Conservation (phyloP, 2,888 invertebrate genomes). For the Pheosia tremula region DNA sequence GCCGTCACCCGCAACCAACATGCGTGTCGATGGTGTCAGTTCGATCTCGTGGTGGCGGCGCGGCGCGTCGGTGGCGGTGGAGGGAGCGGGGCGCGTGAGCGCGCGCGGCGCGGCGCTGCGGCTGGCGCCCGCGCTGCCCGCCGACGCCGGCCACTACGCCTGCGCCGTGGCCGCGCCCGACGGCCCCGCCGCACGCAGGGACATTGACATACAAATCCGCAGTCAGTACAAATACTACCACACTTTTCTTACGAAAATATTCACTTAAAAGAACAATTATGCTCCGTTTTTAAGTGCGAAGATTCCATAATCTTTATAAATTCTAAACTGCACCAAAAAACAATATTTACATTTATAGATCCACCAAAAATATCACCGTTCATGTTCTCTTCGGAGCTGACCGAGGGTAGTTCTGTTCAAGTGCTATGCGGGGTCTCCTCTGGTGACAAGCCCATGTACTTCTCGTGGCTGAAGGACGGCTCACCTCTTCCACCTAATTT, state of each 20-base stretch:
- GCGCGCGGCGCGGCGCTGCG: slow-evolving; percentile 63
- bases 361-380: slow-evolving; percentile 95
- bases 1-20: background rate
- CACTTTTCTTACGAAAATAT: too few relatives aligned
- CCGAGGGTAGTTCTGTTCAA: slow-evolving; percentile 92
- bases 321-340: too few relatives aligned
- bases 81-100: slow-evolving; percentile 71
- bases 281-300: too few relatives aligned
- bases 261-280: too few relatives aligned
- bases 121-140: slow-evolving; percentile 63
- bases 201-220: slow-evolving; percentile 88
- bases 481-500: slow-evolving; percentile 84
- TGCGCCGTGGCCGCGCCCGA: slow-evolving; percentile 89
- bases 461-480: slow-evolving; percentile 88
- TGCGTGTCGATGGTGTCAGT: slow-evolving; percentile 54
- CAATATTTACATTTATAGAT: slow-evolving; percentile 60
- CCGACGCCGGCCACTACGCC: slow-evolving; percentile 91
- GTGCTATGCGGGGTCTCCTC: slow-evolving; percentile 91
- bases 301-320: too few relatives aligned
- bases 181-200: slow-evolving; percentile 88
- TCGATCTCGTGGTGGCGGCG: slow-evolving; percentile 79
- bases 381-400: slow-evolving; percentile 91
- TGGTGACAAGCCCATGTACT: slow-evolving; percentile 88
- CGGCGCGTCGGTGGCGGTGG: slow-evolving; percentile 71
- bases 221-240: slow-evolving; percentile 77